These are phyloP conservation scores for Rhimphoctona megacephalus DNA, from an alignment of 2,888 invertebrate species.

Conservation along the genomic window DNA sequence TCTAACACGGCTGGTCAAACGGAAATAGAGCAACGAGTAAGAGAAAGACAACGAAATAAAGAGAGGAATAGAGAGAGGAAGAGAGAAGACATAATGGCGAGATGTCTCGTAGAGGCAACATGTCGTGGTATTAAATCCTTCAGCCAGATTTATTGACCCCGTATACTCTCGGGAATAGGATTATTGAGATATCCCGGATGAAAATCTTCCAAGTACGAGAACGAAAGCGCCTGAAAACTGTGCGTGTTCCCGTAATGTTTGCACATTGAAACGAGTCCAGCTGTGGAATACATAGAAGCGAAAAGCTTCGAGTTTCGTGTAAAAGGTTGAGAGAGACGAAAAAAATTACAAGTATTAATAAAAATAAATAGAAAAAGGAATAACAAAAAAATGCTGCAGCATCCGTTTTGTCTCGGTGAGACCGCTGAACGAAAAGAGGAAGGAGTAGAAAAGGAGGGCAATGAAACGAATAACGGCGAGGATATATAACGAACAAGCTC, in stretches of 20 bases:
- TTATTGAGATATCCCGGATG: constrained; percentile 61
- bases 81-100: constrained; percentile 33
- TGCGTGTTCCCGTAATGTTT: constrained; percentile 13
- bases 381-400: constrained; percentile 33
- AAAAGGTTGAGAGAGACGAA: not conserved
- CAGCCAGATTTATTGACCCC: constrained; percentile 60
- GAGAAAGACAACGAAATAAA: constrained; percentile 24
- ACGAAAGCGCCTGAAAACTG: constrained; percentile 41
- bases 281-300: constrained; percentile 17
- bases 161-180: constrained; percentile 41
- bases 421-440: constrained; percentile 23
- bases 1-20: constrained; percentile 54
- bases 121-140: constrained; percentile 54
- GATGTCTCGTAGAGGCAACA: constrained; percentile 39
- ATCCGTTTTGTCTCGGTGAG: constrained; percentile 53
- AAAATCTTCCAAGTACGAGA: constrained; percentile 43
- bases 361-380: not conserved
- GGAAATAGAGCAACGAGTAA: constrained; percentile 56
- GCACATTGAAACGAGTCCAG: not conserved
- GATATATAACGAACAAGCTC: constrained; percentile 62
- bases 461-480: constrained; percentile 65
- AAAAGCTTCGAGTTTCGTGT: constrained; percentile 15
- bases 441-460: constrained; percentile 58
- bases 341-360: constrained; percentile 21
- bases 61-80: constrained; percentile 12